A percentile compares a stretch with the other conserved stretches of the same genome.
These are phyloP conservation scores for Zaprionus davidi DNA, from an alignment of 1,140 invertebrate species.

Conservation along the genomic window DNA sequence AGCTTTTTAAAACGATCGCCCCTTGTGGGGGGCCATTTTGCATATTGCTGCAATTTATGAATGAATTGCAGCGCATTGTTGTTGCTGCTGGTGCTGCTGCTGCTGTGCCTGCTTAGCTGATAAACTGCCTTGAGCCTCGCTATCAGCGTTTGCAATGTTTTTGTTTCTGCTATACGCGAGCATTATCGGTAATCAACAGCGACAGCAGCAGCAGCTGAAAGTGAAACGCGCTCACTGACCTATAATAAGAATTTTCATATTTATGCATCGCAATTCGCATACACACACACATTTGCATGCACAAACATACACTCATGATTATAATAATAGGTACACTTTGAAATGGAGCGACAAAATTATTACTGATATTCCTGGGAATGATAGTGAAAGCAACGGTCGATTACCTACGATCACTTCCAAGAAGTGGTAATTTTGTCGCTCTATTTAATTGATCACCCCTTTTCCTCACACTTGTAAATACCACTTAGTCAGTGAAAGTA, in stretches of 20 bases:
- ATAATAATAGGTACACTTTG: background rate
- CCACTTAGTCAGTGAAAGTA: no score
- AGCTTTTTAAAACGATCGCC: conserved; percentile 22
- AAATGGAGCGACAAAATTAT: background rate
- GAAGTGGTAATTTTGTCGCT: no score
- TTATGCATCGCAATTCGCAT: conserved; percentile 47
- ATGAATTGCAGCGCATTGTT: conserved; percentile 61
- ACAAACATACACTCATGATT: background rate
- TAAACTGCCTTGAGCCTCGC: conserved; percentile 71
- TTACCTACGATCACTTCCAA: no score
- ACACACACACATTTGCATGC: background rate
- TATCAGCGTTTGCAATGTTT: conserved; percentile 50
- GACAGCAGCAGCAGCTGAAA: conserved; percentile 58
- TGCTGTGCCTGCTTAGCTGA: conserved; percentile 52
- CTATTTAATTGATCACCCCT: no score
- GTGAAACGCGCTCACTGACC: conserved; percentile 77
- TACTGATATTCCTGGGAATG: no score
- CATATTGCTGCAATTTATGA: conserved; percentile 63
- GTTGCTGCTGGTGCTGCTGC: conserved; percentile 8
- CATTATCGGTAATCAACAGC: conserved; percentile 57
- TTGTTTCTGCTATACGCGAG: conserved; percentile 25
- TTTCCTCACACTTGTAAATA: no score
- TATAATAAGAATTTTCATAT: conserved; percentile 76
- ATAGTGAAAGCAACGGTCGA: no score
- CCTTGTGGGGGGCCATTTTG: conserved; percentile 38